A percentile compares a stretch with the other conserved stretches of the same genome.
phyloP scores from a whole-genome alignment of 2,113 vertebrate genomes.

The Plecotus auritus region DNA sequence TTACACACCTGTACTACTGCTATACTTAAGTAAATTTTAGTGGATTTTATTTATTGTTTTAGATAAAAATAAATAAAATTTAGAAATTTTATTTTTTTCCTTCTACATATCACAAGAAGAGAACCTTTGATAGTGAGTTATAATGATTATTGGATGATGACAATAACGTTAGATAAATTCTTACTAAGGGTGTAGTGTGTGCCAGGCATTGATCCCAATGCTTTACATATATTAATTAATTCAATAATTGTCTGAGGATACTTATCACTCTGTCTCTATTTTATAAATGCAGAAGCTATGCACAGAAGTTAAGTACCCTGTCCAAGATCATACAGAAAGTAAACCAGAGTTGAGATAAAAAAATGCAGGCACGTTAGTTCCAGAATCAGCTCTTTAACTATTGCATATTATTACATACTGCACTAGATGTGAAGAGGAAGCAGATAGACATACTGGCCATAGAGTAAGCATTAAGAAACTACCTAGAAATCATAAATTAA shows the following conservation, averaged over 20 bases:
- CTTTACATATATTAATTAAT: not conserved
- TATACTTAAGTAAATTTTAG: not conserved
- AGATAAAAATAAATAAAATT: not conserved
- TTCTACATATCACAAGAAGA: not conserved
- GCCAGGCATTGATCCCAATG: not conserved
- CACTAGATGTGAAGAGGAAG: not conserved
- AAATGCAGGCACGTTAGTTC: not conserved
- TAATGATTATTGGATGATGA: not conserved
- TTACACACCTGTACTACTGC: not conserved
- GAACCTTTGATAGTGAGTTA: not conserved
- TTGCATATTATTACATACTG: not conserved
- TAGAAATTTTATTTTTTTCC: not conserved
- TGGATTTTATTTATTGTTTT: not conserved
- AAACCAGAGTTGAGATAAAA: not conserved
- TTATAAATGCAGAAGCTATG: not conserved
- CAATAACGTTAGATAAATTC: not conserved
- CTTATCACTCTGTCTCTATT: not conserved
- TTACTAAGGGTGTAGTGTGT: not conserved
- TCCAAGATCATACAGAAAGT: not conserved
- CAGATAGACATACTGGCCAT: not conserved
- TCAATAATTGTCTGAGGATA: not conserved
- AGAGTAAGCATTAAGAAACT: not conserved
- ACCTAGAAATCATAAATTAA: not conserved
- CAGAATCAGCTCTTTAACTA: not conserved
- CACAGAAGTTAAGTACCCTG: not conserved